phyloP scores from a whole-genome alignment of 2,797 vertebrate genomes.

The Hoplostethus mediterraneus region DNA sequence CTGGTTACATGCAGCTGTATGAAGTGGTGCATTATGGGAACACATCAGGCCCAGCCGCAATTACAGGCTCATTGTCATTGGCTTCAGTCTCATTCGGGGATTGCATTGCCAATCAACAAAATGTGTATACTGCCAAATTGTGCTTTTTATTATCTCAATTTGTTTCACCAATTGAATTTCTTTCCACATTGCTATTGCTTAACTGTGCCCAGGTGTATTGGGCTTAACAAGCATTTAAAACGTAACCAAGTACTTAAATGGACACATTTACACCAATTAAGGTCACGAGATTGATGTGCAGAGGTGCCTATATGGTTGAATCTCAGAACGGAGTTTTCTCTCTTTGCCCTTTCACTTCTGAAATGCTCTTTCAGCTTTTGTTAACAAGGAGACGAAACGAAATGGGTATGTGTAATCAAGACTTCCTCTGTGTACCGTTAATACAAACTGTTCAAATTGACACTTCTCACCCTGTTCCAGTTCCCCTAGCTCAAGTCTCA shows the following conservation, averaged over 20 bases:
- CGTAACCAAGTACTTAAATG: slow-evolving; percentile 43
- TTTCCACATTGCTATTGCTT: slow-evolving; percentile 30
- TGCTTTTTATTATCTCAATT: slow-evolving; percentile 37
- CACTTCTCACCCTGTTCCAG: slow-evolving; percentile 3
- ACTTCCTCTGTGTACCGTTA: slow-evolving; percentile 1
- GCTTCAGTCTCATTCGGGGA: slow-evolving; percentile 45
- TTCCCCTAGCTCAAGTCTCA: background rate
- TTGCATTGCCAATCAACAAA: slow-evolving; percentile 55
- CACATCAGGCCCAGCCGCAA: slow-evolving; percentile 32
- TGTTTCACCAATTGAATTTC: slow-evolving; percentile 31
- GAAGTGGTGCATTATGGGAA: slow-evolving; percentile 63
- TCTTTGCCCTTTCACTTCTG: background rate
- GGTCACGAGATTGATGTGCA: slow-evolving; percentile 5
- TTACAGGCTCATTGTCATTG: slow-evolving; percentile 43
- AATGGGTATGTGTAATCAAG: background rate
- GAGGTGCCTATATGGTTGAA: slow-evolving; percentile 10
- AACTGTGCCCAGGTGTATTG: slow-evolving; percentile 21
- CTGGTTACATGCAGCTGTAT: slow-evolving; percentile 72
- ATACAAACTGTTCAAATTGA: background rate
- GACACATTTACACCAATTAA: slow-evolving; percentile 9
- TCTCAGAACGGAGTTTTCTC: slow-evolving; percentile 12
- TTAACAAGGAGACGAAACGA: slow-evolving; percentile 7
- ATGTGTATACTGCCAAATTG: slow-evolving; percentile 70
- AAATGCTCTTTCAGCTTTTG: slow-evolving; percentile 29
- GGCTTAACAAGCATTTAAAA: slow-evolving; percentile 66